A percentile compares a stretch with the other conserved stretches of the same genome.
Evolutionary conservation across 2,797 vertebrate genomes (phyloP).

Genomic region (Acridotheres tristis): DNA sequence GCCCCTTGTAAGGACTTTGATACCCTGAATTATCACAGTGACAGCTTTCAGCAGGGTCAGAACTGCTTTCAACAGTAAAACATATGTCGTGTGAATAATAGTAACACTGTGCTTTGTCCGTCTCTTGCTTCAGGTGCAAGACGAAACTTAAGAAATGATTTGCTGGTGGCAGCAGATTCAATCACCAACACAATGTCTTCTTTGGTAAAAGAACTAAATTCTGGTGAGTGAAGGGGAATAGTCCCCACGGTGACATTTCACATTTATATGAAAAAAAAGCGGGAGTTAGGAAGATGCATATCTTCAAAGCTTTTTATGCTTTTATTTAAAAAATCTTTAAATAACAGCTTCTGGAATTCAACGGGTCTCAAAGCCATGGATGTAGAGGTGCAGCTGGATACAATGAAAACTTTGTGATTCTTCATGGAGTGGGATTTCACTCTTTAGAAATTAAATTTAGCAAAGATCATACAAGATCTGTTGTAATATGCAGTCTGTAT

Average conservation of each 20-base stretch:
- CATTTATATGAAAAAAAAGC: background rate
- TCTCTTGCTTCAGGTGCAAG: slow-evolving; percentile 85
- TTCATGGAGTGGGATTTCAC: background rate
- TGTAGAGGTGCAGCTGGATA: background rate
- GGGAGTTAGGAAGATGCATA: background rate
- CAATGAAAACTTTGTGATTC: background rate
- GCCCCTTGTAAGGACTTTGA: background rate
- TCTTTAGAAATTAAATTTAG: background rate
- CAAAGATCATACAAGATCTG: background rate
- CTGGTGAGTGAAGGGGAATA: slow-evolving; percentile 78
- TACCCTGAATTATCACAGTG: slow-evolving; percentile 3
- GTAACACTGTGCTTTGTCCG: slow-evolving; percentile 17
- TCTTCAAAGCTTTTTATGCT: background rate
- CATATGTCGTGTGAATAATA: background rate
- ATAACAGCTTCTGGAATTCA: background rate
- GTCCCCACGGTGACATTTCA: background rate
- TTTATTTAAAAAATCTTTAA: background rate
- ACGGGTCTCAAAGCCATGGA: background rate
- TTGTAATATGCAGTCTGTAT: background rate
- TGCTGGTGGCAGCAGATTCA: slow-evolving; percentile 96
- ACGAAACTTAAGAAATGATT: slow-evolving; percentile 95
- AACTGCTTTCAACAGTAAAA: slow-evolving; percentile 11
- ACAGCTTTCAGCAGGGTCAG: background rate
- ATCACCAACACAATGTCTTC: slow-evolving; percentile 99
- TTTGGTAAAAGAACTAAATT: slow-evolving; percentile 95